Percentiles rank a stretch among this genome's conserved stretches.
Evolutionary conservation across 1,140 invertebrate species (phyloP).

Genomic region (Hormaphis cornu): DNA sequence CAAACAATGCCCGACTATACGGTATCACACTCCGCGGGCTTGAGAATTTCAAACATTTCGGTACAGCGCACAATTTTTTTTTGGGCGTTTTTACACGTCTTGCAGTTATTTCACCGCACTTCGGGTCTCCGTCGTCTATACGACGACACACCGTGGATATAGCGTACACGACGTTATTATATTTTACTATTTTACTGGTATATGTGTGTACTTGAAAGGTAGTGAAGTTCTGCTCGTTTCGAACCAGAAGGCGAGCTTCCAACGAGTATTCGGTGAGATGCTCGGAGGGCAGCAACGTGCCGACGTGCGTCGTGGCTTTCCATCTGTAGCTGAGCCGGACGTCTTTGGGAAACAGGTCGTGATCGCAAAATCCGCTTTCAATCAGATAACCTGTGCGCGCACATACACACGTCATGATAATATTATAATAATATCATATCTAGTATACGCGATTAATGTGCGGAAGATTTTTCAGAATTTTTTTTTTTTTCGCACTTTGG

Average conservation of each 20-base stretch:
- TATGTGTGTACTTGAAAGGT: background rate
- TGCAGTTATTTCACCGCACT: too few species aligned
- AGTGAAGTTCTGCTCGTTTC: background rate
- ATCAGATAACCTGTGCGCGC: slow-evolving; percentile 7
- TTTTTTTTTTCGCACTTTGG: background rate
- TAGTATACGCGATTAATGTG: too few species aligned
- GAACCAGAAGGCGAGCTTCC: background rate
- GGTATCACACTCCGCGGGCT: too few species aligned
- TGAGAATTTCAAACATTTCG: too few species aligned
- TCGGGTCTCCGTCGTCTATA: too few species aligned
- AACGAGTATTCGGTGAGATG: slow-evolving; percentile 26
- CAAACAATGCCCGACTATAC: too few species aligned
- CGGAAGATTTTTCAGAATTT: background rate
- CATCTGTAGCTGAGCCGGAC: slow-evolving; percentile 17
- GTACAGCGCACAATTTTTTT: too few species aligned
- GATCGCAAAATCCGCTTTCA: background rate
- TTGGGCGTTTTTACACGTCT: too few species aligned
- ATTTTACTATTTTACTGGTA: background rate
- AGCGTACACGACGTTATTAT: background rate
- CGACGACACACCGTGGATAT: too few species aligned
- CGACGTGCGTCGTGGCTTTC: background rate
- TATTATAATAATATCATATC: too few species aligned
- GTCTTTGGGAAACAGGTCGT: background rate
- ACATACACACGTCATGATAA: background rate
- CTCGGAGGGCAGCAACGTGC: slow-evolving; percentile 16